A percentile compares a stretch with the other conserved stretches of the same genome.
Conservation (phyloP, 2,797 vertebrate species). For the Sphenopsis melanotis region DNA sequence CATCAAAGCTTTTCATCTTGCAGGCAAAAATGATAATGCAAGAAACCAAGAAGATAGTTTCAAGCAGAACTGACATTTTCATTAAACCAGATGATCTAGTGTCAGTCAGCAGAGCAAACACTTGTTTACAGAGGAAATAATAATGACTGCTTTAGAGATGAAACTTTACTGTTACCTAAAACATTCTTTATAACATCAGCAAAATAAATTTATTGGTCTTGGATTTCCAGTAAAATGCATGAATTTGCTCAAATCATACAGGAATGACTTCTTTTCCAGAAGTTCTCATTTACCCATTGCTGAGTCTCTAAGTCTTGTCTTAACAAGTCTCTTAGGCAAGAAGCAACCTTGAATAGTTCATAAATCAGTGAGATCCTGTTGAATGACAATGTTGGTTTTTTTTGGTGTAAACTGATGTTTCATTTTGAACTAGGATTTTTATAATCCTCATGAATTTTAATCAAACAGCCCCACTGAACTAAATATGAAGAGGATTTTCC, state of each 20-base stretch:
- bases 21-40: not conserved
- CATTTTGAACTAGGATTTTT: not conserved
- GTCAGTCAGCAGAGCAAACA: not conserved
- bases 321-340: not conserved
- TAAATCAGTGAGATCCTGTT: not conserved
- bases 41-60: not conserved
- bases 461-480: not conserved
- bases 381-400: not conserved
- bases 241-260: not conserved
- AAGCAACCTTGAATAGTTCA: not conserved
- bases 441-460: not conserved
- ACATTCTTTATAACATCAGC: not conserved
- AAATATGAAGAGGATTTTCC: not conserved
- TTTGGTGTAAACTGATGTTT: not conserved
- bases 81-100: not conserved
- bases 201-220: not conserved
- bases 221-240: not conserved
- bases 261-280: not conserved
- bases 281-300: not conserved
- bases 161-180: not conserved
- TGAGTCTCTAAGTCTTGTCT: not conserved
- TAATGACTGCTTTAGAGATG: not conserved
- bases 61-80: not conserved
- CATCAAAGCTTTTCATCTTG: not conserved
- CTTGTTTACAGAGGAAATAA: not conserved